A percentile compares a stretch with the other conserved stretches of the same genome.
Conservation (phyloP, 2,797 vertebrate species). For the Rhinophrynus dorsalis region DNA sequence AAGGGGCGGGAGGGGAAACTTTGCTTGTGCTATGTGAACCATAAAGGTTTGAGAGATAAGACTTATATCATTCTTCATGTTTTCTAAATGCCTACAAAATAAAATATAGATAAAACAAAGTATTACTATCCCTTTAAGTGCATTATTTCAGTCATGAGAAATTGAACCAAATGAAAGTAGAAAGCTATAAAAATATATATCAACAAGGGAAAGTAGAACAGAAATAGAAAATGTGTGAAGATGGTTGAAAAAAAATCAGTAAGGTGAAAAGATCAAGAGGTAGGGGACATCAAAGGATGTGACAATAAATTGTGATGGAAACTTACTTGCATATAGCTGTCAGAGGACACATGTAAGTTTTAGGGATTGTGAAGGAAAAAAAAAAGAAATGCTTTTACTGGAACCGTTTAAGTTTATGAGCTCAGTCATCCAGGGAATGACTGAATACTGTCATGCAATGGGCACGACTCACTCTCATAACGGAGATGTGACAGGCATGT, state of each 20-base stretch:
- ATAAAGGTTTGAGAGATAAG: no score
- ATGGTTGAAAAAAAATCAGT: conserved; percentile 1
- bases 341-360: conserved; percentile 20
- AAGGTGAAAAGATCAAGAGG: conserved; percentile 25
- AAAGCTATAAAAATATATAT: no score
- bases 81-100: neutral
- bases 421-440: conserved; percentile 33
- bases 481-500: conserved; percentile 12
- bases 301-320: conserved; percentile 29
- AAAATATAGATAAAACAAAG: neutral
- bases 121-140: no score
- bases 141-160: no score
- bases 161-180: no score
- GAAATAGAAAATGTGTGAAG: no score
- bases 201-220: no score
- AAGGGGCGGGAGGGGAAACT: no score
- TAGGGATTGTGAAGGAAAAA: conserved; percentile 18
- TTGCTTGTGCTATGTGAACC: no score
- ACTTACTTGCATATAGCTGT: conserved; percentile 26
- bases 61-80: no score
- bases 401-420: conserved; percentile 32
- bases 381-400: conserved; percentile 33
- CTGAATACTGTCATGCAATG: conserved; percentile 16
- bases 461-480: conserved; percentile 15
- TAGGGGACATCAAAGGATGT: conserved; percentile 25